Conservation (phyloP, 2,113 vertebrate genomes). For the Cyprinodon brontotheroides region DNA sequence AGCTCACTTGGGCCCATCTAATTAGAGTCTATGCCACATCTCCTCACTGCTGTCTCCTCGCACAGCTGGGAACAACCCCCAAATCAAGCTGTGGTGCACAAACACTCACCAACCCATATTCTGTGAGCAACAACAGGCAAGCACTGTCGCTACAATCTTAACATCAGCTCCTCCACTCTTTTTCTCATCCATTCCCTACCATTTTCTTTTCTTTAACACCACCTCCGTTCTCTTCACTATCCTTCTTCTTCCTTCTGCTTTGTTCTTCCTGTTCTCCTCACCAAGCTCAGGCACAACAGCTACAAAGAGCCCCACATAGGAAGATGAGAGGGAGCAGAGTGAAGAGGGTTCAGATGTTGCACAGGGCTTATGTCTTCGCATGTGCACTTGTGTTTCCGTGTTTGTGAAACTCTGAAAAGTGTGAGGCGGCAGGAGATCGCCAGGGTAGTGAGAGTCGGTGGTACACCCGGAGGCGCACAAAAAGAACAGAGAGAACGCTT, state of each 20-base stretch:
- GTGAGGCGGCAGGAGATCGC: conserved; percentile 76
- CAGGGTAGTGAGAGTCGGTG: conserved; percentile 76
- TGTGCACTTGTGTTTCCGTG: conserved; percentile 58
- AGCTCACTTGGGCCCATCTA: conserved; percentile 78
- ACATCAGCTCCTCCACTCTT: conserved; percentile 54
- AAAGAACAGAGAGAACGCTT: conserved; percentile 79
- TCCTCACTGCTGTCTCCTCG: conserved; percentile 68
- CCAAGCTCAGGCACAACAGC: conserved; percentile 64
- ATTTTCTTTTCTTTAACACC: conserved; percentile 49
- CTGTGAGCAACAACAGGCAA: conserved; percentile 60
- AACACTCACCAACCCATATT: conserved; percentile 54
- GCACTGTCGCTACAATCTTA: conserved; percentile 46
- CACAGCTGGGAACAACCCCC: conserved; percentile 78
- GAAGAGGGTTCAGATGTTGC: conserved; percentile 73
- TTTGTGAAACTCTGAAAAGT: conserved; percentile 62
- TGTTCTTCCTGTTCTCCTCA: conserved; percentile 69
- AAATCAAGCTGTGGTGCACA: conserved; percentile 64
- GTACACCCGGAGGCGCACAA: conserved; percentile 72
- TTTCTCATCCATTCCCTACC: conserved; percentile 62
- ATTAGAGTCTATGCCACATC: conserved; percentile 79
- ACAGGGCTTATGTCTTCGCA: conserved; percentile 58
- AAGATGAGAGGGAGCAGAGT: conserved; percentile 75
- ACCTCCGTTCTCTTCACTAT: conserved; percentile 61
- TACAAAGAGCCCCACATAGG: conserved; percentile 79
- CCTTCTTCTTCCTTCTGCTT: conserved; percentile 59